These are phyloP conservation scores for Poecilia latipinna DNA, from an alignment of 2,113 vertebrate genomes.

Conservation along the genomic window DNA sequence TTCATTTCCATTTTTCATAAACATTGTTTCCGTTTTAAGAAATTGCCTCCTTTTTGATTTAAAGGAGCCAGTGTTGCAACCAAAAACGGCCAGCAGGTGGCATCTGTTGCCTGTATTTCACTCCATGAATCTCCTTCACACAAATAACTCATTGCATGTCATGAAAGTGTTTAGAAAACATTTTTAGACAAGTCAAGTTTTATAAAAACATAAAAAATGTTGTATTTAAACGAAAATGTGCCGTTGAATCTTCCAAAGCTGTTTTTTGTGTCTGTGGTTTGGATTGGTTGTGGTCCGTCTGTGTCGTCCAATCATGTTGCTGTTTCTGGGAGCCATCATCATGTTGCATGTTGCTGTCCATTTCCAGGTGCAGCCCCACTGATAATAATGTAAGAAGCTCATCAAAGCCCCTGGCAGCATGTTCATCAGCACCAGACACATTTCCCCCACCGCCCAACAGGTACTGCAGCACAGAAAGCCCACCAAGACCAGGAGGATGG, in stretches of 20 bases:
- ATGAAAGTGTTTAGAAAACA: constrained; percentile 5
- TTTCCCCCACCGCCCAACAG: constrained; percentile 69
- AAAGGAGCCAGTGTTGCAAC: background rate
- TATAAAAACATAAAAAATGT: background rate
- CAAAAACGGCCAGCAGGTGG: constrained; percentile 62
- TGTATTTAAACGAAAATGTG: constrained; percentile 5
- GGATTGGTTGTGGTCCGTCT: constrained; percentile 31
- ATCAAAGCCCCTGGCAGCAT: constrained; percentile 53
- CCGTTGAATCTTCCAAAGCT: background rate
- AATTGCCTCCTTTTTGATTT: background rate
- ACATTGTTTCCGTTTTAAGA: background rate
- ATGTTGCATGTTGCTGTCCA: constrained; percentile 68
- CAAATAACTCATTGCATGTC: background rate
- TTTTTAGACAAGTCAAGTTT: background rate
- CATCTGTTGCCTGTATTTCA: constrained; percentile 7
- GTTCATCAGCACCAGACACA: constrained; percentile 52
- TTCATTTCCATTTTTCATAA: background rate
- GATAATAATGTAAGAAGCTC: constrained; percentile 58
- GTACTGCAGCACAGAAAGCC: constrained; percentile 66
- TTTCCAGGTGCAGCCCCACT: constrained; percentile 64
- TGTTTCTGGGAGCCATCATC: constrained; percentile 51
- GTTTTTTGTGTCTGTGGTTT: background rate
- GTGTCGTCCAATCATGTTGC: constrained; percentile 37
- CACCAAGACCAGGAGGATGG: background rate
- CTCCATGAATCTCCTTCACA: background rate